Evolutionary conservation across 2,888 invertebrate species (phyloP), one percentile per base, ranked within the genome.

Genomic region (Heliconius sara): DNA sequence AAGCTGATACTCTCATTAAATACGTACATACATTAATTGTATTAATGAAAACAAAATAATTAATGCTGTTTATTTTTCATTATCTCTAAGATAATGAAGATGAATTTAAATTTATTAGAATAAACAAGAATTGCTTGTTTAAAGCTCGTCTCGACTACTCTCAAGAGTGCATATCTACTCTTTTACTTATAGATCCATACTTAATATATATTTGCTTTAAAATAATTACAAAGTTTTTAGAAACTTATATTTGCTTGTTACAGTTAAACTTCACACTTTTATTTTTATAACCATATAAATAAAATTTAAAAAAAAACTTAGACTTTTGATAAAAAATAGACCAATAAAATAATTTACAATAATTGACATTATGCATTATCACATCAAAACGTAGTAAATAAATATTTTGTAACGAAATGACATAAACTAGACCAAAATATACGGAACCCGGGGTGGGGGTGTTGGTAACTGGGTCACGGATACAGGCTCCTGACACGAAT

Each of bases 401-500:
- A 10, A 39, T 52, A 66, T 65, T 25, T 34, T 78, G 19, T 43
- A 78, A 67, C 60, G 68, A 68, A 66, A 82, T 89, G 89, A 90
- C 88, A 90, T 89, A 92, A 92, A 90, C 91, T 92, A 93, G 91
- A 91, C 93, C 92, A 91, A 93, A 93, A 92, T 93, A 91, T 91
- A 92, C 90, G 90, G 87, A 88, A 88, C 86, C 84, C 85, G 89
- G 76, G 81, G 81, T 76, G 76, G 91, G 92, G 92, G 91, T 88
- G 92, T 86, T 84, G 83, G 88, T 83, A 94, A 94, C 87, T 94
- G 88, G 95, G 95, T 95, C 95, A 95, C 92, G 93, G 95, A 93
- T 94, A 92, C 93, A 91, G 88, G 90, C 91, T 92, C 92, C 94
- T 93, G 94, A 94, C 94, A 93, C 94, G 91, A 93, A 94, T 94